Percentiles rank a stretch among this genome's conserved stretches.
Conservation (phyloP, 2,113 vertebrate genomes). For the Aix galericulata region DNA sequence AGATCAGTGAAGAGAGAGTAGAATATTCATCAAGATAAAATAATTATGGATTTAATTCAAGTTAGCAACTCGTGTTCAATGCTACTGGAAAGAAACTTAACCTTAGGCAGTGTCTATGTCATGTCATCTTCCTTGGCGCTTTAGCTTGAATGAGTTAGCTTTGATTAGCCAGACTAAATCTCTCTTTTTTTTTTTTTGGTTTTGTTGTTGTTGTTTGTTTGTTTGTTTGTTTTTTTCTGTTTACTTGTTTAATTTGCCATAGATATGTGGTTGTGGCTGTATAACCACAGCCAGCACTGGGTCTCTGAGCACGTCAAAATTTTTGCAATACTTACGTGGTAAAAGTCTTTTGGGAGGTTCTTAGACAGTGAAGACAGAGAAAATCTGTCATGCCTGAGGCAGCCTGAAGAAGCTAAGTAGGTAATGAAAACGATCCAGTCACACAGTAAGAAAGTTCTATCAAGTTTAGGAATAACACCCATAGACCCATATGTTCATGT, state of each 20-base stretch:
- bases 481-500: rapidly evolving
- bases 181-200: background rate
- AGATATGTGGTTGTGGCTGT: background rate
- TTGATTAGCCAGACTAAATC: background rate
- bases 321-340: background rate
- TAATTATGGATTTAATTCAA: background rate
- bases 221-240: no score
- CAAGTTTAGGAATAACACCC: background rate
- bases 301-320: background rate
- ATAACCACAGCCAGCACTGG: rapidly evolving
- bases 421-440: background rate
- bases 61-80: background rate
- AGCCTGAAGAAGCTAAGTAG: background rate
- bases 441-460: background rate
- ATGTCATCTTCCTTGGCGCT: background rate
- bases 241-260: background rate
- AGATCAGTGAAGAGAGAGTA: background rate
- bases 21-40: background rate
- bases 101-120: background rate
- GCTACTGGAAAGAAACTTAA: background rate
- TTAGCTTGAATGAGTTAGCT: background rate
- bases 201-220: background rate
- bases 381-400: background rate
- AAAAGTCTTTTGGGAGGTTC: background rate
- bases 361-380: background rate